phyloP scores from a whole-genome alignment of 2,113 vertebrate species.

The Dicrurus megarhynchus region DNA sequence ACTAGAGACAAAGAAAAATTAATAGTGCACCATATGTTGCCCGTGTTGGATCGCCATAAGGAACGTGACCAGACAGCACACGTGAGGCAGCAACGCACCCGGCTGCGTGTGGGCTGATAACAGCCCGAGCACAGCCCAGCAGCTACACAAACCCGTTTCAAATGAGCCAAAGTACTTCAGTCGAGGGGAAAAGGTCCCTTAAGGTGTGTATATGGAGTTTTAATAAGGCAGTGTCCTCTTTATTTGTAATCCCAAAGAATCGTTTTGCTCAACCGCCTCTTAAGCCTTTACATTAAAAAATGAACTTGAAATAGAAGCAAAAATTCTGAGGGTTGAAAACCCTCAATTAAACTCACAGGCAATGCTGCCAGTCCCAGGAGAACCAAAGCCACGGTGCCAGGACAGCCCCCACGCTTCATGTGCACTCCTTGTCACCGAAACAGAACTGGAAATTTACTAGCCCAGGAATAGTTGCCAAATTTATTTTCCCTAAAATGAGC shows the following conservation, averaged over 20 bases:
- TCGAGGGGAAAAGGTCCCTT: rapidly evolving
- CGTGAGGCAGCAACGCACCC: not conserved
- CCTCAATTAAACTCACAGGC: not conserved
- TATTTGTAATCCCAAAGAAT: not conserved
- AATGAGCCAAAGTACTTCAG: not conserved
- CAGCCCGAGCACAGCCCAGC: not conserved
- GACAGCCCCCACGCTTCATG: rapidly evolving
- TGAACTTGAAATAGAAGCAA: not conserved
- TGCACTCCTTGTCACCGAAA: not conserved
- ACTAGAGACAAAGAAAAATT: conserved; percentile 42
- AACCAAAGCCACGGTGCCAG: not conserved
- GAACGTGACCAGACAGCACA: not conserved
- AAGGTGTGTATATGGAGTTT: not conserved
- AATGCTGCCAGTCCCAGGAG: not conserved
- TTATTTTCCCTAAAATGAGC: not conserved
- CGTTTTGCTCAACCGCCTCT: not conserved
- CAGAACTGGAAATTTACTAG: not conserved
- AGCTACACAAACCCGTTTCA: not conserved
- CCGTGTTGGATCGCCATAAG: not conserved
- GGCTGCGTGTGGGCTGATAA: not conserved
- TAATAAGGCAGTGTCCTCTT: not conserved
- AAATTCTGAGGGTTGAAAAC: not conserved
- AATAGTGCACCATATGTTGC: conserved; percentile 38
- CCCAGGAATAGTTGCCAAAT: not conserved
- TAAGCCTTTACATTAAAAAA: not conserved